A percentile compares a stretch with the other conserved stretches of the same genome.
Evolutionary conservation across 2,797 vertebrate genomes (phyloP).

Genomic region (Tiaroga cobitis): DNA sequence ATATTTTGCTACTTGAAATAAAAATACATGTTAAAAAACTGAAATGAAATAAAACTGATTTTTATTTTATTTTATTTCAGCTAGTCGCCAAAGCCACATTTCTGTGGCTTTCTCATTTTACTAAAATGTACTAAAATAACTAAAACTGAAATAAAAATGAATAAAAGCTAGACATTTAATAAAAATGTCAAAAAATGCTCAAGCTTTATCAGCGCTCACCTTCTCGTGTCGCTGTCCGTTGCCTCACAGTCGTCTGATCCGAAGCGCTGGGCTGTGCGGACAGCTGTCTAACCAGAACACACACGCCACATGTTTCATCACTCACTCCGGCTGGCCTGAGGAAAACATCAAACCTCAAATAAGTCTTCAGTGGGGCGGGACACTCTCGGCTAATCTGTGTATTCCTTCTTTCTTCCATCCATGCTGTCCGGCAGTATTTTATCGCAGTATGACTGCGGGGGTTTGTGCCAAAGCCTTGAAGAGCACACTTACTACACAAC

Average conservation of each 20-base stretch:
- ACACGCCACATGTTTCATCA: constrained; percentile 73
- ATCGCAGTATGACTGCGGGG: not conserved
- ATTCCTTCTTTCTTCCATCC: constrained; percentile 74
- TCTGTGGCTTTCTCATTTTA: not conserved
- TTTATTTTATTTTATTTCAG: not conserved
- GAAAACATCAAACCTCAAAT: constrained; percentile 54
- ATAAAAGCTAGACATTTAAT: not conserved
- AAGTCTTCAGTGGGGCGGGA: constrained; percentile 72
- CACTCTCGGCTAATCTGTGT: constrained; percentile 72
- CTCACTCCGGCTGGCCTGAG: constrained; percentile 68
- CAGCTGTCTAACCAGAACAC: constrained; percentile 73
- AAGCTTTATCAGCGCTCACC: constrained; percentile 62
- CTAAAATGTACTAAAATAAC: not conserved
- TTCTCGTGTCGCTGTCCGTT: constrained; percentile 52
- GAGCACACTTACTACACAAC: not conserved
- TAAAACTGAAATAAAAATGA: not conserved
- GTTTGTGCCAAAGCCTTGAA: constrained; percentile 57
- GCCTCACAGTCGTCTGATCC: constrained; percentile 50
- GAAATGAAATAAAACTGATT: not conserved
- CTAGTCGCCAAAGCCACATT: not conserved
- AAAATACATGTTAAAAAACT: not conserved
- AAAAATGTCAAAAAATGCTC: too few species aligned
- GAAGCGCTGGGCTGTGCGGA: constrained; percentile 63
- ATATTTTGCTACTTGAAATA: not conserved
- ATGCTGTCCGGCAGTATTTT: too few species aligned